Evolutionary conservation across 2,888 invertebrate species (phyloP).

Genomic region (Crossocerus cetratus): DNA sequence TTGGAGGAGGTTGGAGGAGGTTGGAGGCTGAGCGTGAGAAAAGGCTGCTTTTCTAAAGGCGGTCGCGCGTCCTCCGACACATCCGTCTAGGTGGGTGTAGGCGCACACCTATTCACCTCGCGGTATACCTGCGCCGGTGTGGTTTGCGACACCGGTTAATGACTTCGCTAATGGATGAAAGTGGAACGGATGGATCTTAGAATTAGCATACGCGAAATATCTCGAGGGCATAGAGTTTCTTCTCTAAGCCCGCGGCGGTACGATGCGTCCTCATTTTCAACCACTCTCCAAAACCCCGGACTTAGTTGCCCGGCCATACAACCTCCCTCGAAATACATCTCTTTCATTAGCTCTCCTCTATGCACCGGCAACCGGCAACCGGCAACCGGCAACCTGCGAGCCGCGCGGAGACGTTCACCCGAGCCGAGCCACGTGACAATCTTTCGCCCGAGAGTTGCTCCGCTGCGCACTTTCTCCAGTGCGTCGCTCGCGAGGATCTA

Average conservation of each 20-base stretch:
- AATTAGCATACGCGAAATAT: not conserved
- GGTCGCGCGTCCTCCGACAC: not conserved
- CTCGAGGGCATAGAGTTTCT: not conserved
- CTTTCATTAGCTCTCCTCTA: too few relatives aligned
- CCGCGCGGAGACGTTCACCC: too few relatives aligned
- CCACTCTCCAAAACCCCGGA: too few relatives aligned
- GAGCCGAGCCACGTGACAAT: too few relatives aligned
- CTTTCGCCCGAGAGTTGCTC: too few relatives aligned
- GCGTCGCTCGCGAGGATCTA: not conserved
- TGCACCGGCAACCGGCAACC: too few relatives aligned
- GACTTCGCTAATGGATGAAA: conserved; percentile 1
- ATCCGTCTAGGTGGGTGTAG: not conserved
- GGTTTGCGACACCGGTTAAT: not conserved
- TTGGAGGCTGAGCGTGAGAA: not conserved
- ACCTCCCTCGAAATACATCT: too few relatives aligned
- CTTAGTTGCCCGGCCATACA: conserved; percentile 6
- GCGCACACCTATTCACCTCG: not conserved
- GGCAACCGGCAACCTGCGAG: too few relatives aligned
- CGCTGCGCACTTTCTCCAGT: not conserved
- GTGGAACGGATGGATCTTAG: conserved; percentile 3
- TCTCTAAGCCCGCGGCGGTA: not conserved
- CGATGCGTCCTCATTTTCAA: not conserved
- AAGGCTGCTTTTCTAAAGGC: not conserved
- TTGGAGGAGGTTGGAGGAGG: too few relatives aligned
- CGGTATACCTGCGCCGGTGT: not conserved